Evolutionary conservation across 2,888 invertebrate genomes (phyloP).

Genomic region (Eugnorisma glareosa): DNA sequence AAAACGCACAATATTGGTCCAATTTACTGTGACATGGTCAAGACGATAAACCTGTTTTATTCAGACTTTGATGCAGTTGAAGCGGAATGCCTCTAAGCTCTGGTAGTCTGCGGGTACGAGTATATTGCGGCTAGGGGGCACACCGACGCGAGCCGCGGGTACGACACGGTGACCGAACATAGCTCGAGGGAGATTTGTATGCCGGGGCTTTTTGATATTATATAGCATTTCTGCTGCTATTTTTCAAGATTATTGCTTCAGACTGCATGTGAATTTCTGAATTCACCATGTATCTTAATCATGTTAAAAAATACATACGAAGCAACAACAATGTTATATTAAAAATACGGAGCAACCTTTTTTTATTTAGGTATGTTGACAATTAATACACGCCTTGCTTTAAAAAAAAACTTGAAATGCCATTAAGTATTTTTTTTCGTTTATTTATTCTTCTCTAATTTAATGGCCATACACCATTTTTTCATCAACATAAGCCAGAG

Average conservation of each 20-base stretch:
- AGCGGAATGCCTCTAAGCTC: slow-evolving; percentile 7
- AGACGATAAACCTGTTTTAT: background rate
- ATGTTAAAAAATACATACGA: too few species aligned
- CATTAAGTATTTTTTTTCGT: background rate
- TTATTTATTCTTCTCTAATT: background rate
- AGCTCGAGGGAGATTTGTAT: background rate
- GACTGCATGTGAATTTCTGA: background rate
- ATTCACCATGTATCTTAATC: too few species aligned
- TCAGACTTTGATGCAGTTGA: slow-evolving; percentile 15
- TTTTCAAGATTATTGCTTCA: background rate
- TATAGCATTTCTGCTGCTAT: background rate
- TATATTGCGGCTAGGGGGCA: slow-evolving; percentile 7
- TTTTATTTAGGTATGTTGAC: too few species aligned
- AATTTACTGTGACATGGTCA: background rate
- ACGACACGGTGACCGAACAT: slow-evolving; percentile 17
- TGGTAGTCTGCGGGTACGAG: slow-evolving; percentile 1
- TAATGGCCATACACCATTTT: too few species aligned
- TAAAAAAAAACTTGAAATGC: too few species aligned
- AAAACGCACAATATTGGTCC: background rate
- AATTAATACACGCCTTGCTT: too few species aligned
- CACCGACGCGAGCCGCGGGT: background rate
- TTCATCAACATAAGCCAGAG: too few species aligned
- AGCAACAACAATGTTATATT: too few species aligned
- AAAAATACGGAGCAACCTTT: too few species aligned
- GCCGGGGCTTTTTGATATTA: background rate